phyloP scores from a whole-genome alignment of 2,113 vertebrate genomes.

The Aix galericulata region DNA sequence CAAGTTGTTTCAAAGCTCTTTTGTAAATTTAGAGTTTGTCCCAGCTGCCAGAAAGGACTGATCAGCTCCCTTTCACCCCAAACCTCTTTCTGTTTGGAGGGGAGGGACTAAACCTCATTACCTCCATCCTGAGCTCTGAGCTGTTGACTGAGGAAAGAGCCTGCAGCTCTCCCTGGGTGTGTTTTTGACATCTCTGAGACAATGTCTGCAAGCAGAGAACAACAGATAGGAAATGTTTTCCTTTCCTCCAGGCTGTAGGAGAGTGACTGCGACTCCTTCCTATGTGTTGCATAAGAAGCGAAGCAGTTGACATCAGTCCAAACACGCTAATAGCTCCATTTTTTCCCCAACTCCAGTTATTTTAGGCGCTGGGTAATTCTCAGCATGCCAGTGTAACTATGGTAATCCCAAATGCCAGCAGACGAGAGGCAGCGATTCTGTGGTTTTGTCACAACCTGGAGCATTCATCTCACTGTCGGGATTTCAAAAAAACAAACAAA shows the following conservation, averaged over 20 bases:
- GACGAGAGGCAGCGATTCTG: neutral
- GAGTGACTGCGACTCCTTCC: neutral
- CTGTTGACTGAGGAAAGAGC: neutral
- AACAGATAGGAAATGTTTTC: neutral
- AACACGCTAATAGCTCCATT: neutral
- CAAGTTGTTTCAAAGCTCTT: neutral
- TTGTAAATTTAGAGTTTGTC: neutral
- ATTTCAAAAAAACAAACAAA: neutral
- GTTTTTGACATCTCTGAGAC: neutral
- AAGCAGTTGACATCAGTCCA: neutral
- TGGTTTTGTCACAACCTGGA: neutral
- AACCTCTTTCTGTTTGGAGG: neutral
- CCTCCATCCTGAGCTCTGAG: neutral
- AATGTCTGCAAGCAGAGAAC: neutral
- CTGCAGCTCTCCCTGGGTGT: neutral
- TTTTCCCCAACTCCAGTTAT: neutral
- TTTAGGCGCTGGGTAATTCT: neutral
- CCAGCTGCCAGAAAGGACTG: fast-evolving
- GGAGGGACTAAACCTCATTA: neutral
- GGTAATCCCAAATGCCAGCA: slow-evolving; percentile 1
- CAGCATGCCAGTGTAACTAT: neutral
- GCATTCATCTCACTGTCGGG: neutral
- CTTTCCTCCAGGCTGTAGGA: neutral
- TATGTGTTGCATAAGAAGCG: neutral
- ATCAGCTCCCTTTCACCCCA: neutral